Conservation (phyloP, 2,113 vertebrate species). For the Plecturocebus donacophilus region DNA sequence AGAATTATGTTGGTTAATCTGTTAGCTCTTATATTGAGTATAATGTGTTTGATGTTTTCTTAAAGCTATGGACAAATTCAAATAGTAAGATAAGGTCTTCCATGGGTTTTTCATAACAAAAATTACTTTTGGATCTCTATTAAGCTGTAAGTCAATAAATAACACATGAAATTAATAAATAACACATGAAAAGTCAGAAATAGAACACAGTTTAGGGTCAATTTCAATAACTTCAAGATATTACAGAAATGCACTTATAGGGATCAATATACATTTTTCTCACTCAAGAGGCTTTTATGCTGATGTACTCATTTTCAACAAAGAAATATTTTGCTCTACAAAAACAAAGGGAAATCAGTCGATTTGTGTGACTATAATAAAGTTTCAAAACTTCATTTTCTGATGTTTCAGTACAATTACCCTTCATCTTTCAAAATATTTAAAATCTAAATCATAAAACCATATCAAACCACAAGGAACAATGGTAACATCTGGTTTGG, state of each 20-base stretch:
- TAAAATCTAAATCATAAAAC: constrained; percentile 50
- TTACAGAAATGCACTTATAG: constrained; percentile 49
- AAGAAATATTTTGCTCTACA: constrained; percentile 1
- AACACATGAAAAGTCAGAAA: constrained; percentile 49
- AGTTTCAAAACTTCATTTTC: constrained; percentile 8
- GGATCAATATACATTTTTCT: constrained; percentile 63
- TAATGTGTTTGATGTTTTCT: not conserved
- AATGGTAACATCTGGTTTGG: not conserved
- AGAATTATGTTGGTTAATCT: not conserved
- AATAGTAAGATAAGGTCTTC: not conserved
- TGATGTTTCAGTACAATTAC: constrained; percentile 22
- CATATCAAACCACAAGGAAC: constrained; percentile 33
- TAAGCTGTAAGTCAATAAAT: constrained; percentile 51
- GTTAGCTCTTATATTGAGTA: not conserved
- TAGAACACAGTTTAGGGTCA: constrained; percentile 51
- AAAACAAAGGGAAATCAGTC: constrained; percentile 23
- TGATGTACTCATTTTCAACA: constrained; percentile 45
- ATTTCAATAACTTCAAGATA: constrained; percentile 54
- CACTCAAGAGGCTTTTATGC: constrained; percentile 56
- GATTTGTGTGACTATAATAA: constrained; percentile 29
- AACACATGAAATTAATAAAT: constrained; percentile 53
- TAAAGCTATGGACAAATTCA: constrained; percentile 33
- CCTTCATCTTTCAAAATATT: constrained; percentile 28
- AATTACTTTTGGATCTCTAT: constrained; percentile 36
- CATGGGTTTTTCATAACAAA: not conserved